Base-by-base conservation (phyloP, 2,888 invertebrate genomes). In the Metellina segmentata region DNA sequence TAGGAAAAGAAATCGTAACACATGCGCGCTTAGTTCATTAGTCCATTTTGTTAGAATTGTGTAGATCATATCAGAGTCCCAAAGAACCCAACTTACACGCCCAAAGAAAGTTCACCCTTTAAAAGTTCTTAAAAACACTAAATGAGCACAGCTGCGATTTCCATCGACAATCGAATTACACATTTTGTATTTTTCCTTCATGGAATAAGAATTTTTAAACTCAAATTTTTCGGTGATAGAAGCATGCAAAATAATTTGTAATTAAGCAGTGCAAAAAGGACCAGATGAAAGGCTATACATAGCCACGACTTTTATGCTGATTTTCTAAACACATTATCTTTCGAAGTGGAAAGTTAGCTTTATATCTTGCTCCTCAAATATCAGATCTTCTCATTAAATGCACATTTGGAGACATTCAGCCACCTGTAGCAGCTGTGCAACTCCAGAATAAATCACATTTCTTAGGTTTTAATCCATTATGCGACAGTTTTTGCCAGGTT, bases 401-500 rank as follows among this genome's bases (percentile, higher is more conserved):
- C 48, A 82, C 20, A 83, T 71, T 79, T 75, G 79, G 49, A 49
- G 49, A 49, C 16, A 74, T 34, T 89, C 81, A 92, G 79, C 91
- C 88, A 51, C 79, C 83, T 78, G 78, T 52, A 69, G 72, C 52
- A 53, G 69, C 79, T 72, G 69, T 69, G 85, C 81, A 51, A 78
- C 19, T 61, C 52, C 72, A 82, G 69, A 88, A 85, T 16, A 83
- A 81, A 53, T 85, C 20, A 49, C 34, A 71, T 85, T 89, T 91
- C 82, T 34, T 81, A 85, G 81, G 69, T 71, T 81, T 75, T 19
- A 86, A 86, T 91, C 86, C 86, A 81, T 77, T 74, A 88, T 88
- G 74, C n/a, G 75, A 89, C 85, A 78, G 89, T 89, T 89, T 79
- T 79, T 90, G 91, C 85, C 81, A 77, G 53, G 82, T 89, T 48